phyloP scores from a whole-genome alignment of 2,113 vertebrate species.

The Chauna torquata region DNA sequence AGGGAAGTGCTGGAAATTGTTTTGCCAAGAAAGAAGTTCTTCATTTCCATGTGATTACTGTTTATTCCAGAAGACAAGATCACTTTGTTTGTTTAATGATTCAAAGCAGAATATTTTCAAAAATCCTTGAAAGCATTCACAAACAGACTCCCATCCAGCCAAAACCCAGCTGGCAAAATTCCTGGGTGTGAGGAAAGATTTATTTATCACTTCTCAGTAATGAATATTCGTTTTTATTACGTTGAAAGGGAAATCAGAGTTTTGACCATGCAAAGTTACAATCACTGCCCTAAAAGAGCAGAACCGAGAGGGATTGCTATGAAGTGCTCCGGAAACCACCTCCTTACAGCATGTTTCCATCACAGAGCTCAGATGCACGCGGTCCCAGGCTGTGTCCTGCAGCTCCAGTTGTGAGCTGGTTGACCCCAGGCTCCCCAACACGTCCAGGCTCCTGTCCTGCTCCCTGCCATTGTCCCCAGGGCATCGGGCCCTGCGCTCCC shows the following conservation, averaged over 20 bases:
- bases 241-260: background rate
- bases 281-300: background rate
- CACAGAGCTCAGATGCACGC: fast-evolving
- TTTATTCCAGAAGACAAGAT: background rate
- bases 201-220: constrained; percentile 30
- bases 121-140: constrained; percentile 24
- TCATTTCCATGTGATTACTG: background rate
- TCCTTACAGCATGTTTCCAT: background rate
- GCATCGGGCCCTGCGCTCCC: fast-evolving
- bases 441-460: background rate
- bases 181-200: constrained; percentile 25
- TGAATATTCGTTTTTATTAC: background rate
- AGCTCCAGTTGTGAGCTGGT: background rate
- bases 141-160: constrained; percentile 53
- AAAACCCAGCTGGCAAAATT: constrained; percentile 44
- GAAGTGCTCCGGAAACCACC: background rate
- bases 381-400: fast-evolving
- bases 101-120: constrained; percentile 36
- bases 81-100: background rate
- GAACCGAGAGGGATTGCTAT: background rate
- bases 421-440: fast-evolving
- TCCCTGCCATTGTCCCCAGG: fast-evolving
- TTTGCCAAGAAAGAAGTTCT: constrained; percentile 20
- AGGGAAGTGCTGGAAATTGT: background rate
- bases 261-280: background rate